These are phyloP conservation scores for Myotis lucifugus DNA, from an alignment of 2,113 vertebrate genomes.

Conservation along the genomic window DNA sequence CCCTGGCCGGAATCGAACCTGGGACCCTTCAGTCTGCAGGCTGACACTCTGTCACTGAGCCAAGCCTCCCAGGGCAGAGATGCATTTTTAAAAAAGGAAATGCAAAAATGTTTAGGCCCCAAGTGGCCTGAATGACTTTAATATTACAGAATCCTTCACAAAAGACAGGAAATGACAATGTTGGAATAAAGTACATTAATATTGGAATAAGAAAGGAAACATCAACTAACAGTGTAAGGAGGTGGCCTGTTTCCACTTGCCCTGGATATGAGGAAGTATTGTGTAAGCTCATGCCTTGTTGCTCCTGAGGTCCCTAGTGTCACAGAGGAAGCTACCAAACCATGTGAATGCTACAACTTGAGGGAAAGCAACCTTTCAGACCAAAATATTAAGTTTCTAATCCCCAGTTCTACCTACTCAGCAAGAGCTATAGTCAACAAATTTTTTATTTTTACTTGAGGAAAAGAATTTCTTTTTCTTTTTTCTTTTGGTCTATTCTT, in stretches of 20 bases:
- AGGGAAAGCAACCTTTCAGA: conserved; percentile 6
- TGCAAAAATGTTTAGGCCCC: neutral
- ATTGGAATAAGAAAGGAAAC: conserved; percentile 51
- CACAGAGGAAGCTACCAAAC: neutral
- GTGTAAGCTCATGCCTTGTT: neutral
- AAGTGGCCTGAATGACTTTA: conserved; percentile 40
- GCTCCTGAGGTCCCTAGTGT: neutral
- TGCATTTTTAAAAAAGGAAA: neutral
- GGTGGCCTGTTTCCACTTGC: neutral
- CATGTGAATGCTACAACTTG: neutral
- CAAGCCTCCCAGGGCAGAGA: neutral
- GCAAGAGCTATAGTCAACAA: neutral
- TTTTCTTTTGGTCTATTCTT: neutral
- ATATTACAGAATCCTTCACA: conserved; percentile 59
- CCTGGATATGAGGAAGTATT: neutral
- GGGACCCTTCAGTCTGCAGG: too few relatives aligned
- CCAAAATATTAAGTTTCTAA: neutral
- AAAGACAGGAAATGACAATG: conserved; percentile 63
- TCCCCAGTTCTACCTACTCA: conserved; percentile 7
- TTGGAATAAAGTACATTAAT: conserved; percentile 5
- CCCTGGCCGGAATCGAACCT: too few relatives aligned
- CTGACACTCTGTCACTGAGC: too few relatives aligned
- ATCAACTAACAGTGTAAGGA: neutral
- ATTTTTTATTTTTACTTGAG: neutral
- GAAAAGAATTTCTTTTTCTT: conserved; percentile 12